These are phyloP conservation scores for Caenorhabditis japonica DNA, from an alignment of 2,888 invertebrate genomes.

Conservation along the genomic window DNA sequence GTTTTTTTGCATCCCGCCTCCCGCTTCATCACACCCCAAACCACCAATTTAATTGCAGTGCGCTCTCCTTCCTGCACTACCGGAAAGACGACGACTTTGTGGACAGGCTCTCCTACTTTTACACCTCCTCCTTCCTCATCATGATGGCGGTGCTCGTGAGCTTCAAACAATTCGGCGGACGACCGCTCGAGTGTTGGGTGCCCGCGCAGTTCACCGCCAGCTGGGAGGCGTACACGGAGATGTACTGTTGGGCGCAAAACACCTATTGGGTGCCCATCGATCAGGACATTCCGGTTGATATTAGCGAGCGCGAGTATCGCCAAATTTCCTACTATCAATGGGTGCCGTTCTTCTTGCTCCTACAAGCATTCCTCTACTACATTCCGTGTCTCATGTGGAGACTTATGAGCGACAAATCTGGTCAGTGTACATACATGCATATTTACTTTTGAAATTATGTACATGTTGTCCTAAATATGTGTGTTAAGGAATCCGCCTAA, in stretches of 20 bases:
- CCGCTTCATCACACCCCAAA: neutral
- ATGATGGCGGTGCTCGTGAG: conserved; percentile 78
- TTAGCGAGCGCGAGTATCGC: conserved; percentile 78
- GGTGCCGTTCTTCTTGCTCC: conserved; percentile 69
- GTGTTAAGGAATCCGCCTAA: conserved; percentile 76
- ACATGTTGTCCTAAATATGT: neutral
- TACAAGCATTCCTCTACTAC: conserved; percentile 79
- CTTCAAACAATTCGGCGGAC: conserved; percentile 77
- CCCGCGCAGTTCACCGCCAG: conserved; percentile 80
- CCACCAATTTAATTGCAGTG: conserved; percentile 58
- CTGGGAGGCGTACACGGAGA: conserved; percentile 80
- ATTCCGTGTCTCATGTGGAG: conserved; percentile 80
- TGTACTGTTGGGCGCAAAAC: conserved; percentile 80
- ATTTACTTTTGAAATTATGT: neutral
- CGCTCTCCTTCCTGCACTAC: conserved; percentile 76
- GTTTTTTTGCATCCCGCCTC: neutral
- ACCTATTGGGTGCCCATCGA: conserved; percentile 79
- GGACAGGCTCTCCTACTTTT: conserved; percentile 76
- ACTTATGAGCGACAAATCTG: conserved; percentile 79
- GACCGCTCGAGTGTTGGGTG: conserved; percentile 78
- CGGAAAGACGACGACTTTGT: conserved; percentile 77
- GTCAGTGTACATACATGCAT: conserved; percentile 67
- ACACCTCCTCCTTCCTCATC: conserved; percentile 77
- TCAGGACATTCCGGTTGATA: conserved; percentile 76
- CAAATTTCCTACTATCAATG: conserved; percentile 77